Conservation (phyloP, 2,113 vertebrate genomes). For the Myrmecobius fasciatus region DNA sequence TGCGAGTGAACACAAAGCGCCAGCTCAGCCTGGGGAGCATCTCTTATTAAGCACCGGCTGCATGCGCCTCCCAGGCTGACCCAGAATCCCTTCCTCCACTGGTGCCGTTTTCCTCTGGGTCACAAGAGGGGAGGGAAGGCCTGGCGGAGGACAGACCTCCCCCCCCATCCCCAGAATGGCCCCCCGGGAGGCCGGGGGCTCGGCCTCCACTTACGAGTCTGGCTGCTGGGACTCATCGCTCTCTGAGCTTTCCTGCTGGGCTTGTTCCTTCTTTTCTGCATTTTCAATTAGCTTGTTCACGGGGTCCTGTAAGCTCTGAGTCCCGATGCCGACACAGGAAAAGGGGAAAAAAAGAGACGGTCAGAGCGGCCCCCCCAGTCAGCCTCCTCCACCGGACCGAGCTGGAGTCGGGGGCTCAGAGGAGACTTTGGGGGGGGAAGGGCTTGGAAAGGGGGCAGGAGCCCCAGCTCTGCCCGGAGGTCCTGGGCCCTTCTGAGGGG, state of each 20-base stretch:
- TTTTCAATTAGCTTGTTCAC: conserved; percentile 87
- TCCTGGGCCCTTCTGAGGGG: no score
- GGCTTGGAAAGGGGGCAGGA: background rate
- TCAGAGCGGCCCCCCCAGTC: background rate
- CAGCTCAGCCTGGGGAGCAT: background rate
- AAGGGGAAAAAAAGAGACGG: conserved; percentile 23
- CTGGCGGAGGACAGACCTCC: no score
- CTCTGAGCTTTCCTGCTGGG: conserved; percentile 70
- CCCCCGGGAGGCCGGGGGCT: no score
- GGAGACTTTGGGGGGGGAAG: no score
- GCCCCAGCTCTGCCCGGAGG: background rate
- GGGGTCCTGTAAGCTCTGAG: conserved; percentile 89
- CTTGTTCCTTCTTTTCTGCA: conserved; percentile 84
- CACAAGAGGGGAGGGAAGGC: no score
- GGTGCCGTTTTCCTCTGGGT: background rate
- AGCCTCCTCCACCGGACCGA: background rate
- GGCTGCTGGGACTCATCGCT: conserved; percentile 74
- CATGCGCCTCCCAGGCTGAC: background rate
- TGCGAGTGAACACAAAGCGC: conserved; percentile 78
- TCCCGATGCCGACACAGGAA: conserved; percentile 45
- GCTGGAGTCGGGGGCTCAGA: no score
- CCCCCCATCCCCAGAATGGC: no score
- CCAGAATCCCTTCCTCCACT: background rate
- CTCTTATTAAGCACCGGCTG: background rate
- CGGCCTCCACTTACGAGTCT: conserved; percentile 86